Conservation (phyloP, 2,113 vertebrate genomes). For the Lophura nycthemera region DNA sequence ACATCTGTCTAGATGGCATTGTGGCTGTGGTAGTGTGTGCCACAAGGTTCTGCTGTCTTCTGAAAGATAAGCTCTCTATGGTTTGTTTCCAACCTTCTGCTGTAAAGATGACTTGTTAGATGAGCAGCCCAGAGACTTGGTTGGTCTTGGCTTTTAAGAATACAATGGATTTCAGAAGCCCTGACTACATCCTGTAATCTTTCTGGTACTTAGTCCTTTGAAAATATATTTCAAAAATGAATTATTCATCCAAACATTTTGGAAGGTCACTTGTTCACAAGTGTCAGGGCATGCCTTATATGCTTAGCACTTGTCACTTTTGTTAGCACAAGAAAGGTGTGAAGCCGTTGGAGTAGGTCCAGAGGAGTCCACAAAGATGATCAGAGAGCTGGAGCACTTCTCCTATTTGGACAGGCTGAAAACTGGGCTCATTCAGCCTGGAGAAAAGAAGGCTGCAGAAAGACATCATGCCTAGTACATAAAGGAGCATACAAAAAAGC, state of each 20-base stretch:
- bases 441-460: neutral
- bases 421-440: neutral
- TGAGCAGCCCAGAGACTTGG: neutral
- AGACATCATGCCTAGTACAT: neutral
- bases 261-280: neutral
- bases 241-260: neutral
- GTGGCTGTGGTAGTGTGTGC: fast-evolving
- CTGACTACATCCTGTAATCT: neutral
- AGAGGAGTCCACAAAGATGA: neutral
- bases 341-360: neutral
- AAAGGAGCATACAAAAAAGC: neutral
- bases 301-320: neutral
- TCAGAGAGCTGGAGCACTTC: neutral
- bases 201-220: neutral
- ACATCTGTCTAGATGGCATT: neutral
- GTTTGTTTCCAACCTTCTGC: neutral
- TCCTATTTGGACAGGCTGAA: neutral
- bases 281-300: neutral
- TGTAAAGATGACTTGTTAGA: neutral
- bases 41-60: neutral
- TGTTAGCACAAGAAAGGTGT: neutral
- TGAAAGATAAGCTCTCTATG: neutral
- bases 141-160: neutral
- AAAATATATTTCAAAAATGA: neutral
- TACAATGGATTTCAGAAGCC: fast-evolving